Evolutionary conservation across 2,888 invertebrate species (phyloP), one percentile per base, ranked within the genome.

Genomic region (Deilephila porcellus): DNA sequence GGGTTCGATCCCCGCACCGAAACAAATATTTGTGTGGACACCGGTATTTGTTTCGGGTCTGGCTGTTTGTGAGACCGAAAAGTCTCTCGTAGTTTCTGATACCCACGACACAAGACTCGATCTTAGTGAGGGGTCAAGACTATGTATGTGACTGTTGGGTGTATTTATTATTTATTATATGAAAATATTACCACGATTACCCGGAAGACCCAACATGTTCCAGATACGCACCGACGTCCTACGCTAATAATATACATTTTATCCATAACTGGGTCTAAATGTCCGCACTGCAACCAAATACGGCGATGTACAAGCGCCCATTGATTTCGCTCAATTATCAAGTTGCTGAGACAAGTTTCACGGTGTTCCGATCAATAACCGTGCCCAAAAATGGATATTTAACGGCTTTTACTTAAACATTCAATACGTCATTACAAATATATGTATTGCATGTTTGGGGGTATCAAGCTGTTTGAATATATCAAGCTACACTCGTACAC

Each of bases 261-360:
- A 1, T 25, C 25, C 67, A 52, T 67, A 67, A 67, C 67, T 2
- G 45, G 20, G 45, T 45, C 45, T 45, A 67, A 67, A 25, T 52
- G 52, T 20, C 45, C 67, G 45, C n/a, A n/a, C 37, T n/a, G 14
- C 6, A 4, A 5, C 67, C 67, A 52, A 67, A 67, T 25, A 67
- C 25, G 25, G 67, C 20, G 45, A 67, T 14, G 45, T 8, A 17
- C 45, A 67, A 67, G 45, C n/a, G 56, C 14, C 67, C 67, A 67
- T 67, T 67, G 67, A 67, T 67, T 67, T 67, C 45, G 67, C 67
- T 25, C 20, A 45, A 67, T 67, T 52, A 67, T 17, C 25, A 67
- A 67, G 45, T 14, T 52, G 67, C 45, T 52, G 67, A 2, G 52
- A 20, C 45, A 52, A n/a, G 67, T 67, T 67, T 67, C 67, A 67